phyloP scores from a whole-genome alignment of 1,140 invertebrate species.

The Zaprionus kolodkinae region DNA sequence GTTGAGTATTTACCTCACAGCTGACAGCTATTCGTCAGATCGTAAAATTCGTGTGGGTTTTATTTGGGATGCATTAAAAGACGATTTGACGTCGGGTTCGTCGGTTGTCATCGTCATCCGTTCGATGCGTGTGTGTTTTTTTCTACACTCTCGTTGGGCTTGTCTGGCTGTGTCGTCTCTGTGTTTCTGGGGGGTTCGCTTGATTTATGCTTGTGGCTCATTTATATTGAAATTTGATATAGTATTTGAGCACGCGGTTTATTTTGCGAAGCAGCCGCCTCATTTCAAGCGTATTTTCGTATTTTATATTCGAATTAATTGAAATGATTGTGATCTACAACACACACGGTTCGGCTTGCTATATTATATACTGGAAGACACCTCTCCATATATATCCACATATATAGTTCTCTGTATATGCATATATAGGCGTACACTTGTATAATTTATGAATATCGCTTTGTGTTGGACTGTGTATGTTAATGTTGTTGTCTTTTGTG shows the following conservation, averaged over 20 bases:
- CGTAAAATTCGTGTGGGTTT: slow-evolving; percentile 54
- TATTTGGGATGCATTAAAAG: slow-evolving; percentile 67
- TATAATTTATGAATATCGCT: slow-evolving; percentile 67
- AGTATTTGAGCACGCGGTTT: slow-evolving; percentile 68
- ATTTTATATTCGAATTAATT: slow-evolving; percentile 81
- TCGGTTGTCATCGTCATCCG: slow-evolving; percentile 11
- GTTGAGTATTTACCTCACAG: background rate
- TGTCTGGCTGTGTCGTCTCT: background rate
- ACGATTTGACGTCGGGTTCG: slow-evolving; percentile 26
- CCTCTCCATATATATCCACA: slow-evolving; percentile 20
- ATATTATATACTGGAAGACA: slow-evolving; percentile 21
- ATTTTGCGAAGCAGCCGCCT: slow-evolving; percentile 71
- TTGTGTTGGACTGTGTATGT: slow-evolving; percentile 57
- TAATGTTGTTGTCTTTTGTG: slow-evolving; percentile 66
- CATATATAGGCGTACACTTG: slow-evolving; percentile 29
- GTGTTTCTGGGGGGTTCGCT: slow-evolving; percentile 34
- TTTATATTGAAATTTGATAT: slow-evolving; percentile 82
- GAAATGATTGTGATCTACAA: slow-evolving; percentile 83
- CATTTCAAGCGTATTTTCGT: slow-evolving; percentile 59
- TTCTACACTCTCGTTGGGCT: slow-evolving; percentile 64
- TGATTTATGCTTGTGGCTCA: slow-evolving; percentile 77
- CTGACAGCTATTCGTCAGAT: slow-evolving; percentile 76
- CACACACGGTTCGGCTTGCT: slow-evolving; percentile 40
- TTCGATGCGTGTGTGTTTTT: slow-evolving; percentile 56
- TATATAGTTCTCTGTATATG: slow-evolving; percentile 2